Conservation (phyloP, 2,797 vertebrate species). For the Phrynocephalus guinanensis region DNA sequence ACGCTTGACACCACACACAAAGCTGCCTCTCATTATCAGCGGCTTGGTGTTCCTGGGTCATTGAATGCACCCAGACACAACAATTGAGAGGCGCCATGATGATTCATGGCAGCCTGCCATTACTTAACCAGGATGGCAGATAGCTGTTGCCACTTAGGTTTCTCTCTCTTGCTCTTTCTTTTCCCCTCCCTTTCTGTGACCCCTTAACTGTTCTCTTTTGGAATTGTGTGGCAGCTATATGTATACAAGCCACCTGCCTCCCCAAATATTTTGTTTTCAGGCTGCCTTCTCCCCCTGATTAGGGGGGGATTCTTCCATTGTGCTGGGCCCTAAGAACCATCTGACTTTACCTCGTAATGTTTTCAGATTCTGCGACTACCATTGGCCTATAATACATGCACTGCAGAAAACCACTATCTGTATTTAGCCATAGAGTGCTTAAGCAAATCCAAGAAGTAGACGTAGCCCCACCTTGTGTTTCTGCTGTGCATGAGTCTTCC, state of each 20-base stretch:
- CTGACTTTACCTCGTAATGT: neutral
- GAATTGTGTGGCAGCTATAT: neutral
- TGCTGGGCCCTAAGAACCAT: neutral
- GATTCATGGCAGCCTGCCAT: neutral
- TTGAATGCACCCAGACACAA: neutral
- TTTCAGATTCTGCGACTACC: neutral
- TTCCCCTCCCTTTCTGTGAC: neutral
- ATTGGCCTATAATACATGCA: neutral
- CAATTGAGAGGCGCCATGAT: neutral
- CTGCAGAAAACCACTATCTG: neutral
- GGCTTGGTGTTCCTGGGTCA: neutral
- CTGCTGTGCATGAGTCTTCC: neutral
- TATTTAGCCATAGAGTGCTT: neutral
- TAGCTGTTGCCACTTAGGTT: neutral
- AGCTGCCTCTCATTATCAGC: neutral
- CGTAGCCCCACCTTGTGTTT: constrained; percentile 21
- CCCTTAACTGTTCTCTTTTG: neutral
- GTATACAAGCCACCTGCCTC: neutral
- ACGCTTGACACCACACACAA: neutral
- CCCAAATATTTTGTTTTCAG: neutral
- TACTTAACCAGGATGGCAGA: neutral
- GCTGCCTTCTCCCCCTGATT: neutral
- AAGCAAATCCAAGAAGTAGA: neutral
- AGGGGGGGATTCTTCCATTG: neutral
- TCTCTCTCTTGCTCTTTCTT: neutral